Base-by-base conservation (phyloP, 2,797 vertebrate genomes). In the Stomatorhinus walkeri region DNA sequence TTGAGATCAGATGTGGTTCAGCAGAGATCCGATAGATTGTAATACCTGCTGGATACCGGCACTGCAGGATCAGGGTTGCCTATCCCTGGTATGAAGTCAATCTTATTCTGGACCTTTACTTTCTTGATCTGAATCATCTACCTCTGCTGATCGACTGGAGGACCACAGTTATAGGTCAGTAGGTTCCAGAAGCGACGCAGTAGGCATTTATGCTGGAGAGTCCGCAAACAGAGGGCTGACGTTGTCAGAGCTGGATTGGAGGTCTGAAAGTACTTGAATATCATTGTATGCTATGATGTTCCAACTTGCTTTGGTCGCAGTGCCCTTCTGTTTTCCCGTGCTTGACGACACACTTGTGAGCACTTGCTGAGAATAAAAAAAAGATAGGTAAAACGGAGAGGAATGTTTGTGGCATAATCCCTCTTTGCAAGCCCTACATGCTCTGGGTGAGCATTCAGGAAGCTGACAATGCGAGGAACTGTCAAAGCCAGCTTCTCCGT, bases 181-280 rank as follows among this genome's bases (percentile, higher is more conserved):
- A 46, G 72, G 72, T 79, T n/a, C 32, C 72, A 79, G 72, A 46
- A 43, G 72, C 72, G 5, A 28, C 36, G 5, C 49, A 14, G 49
- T n/a, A 76, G 16, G 46, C 43, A 68, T 43, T 49, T 46, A 6
- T 46, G 40, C 19, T 56, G 40, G 48, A 68, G 40, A 89, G 54
- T 43, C 14, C 59, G 28, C 64, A 36, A n/a, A 40, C 48, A 43
- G 40, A n/a, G n/a, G 51, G 14, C 3, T 28, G 85, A 24, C 28
- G 64, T 2, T 36, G 51, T 28, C 64, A 87, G 24, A 40, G 43
- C 68, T 19, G 59, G 68, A 89, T 59, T 61, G 54, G 14, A 48
- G 36, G 51, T 81, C 22, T 85, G 72, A 87, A 59, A 87, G 87
- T 46, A 87, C 59, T 76, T 49, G 14, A 59, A 87, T 85, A 84